Base-by-base conservation (phyloP, 2,888 invertebrate genomes). In the Ypsolopha sequella region DNA sequence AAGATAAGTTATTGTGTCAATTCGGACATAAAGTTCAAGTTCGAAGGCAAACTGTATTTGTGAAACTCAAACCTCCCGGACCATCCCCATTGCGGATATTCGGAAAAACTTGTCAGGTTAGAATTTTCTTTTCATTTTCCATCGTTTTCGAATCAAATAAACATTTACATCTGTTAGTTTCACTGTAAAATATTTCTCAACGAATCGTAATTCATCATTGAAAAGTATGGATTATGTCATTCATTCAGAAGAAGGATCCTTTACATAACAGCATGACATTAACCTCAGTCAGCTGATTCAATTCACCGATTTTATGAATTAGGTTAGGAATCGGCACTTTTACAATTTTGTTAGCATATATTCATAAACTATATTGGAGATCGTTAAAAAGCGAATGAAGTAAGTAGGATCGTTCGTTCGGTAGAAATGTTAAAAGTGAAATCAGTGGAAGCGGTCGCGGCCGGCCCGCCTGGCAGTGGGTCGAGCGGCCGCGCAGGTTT, bases 1-100 rank as follows among this genome's bases (percentile, higher is more conserved):
- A 89, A 77, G 92, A 92, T 88, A 92, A 92, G 90, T 88, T 88
- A 79, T 86, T 93, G 91, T 93, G 92, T 90, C 92, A 92, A 89
- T 91, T 92, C 79, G 90, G 91, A 88, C 89, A 89, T 82, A 89
- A 87, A 82, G 88, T 78, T 66, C 84, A 85, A 70, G 77, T 90
- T 85, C 88, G 90, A 72, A 90, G 89, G 82, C 91, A 90, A 88
- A 87, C 89, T 82, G 87, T 89, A 75, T 89, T 89, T 88, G 89
- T 91, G 88, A 90, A 89, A 87, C 89, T 89, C 69, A 90, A 91
- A 88, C 88, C 88, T 66, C 88, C 89, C 69, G 89, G 89, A 86
- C 87, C 89, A 78, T 88, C 88, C 69, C 85, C 85, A 60, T 72
- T 82, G 71, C 77, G 85, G 70, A 82, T 84, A 80, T 85, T 85